Conservation (phyloP, 2,797 vertebrate genomes). For the Tragelaphus eurycerus region DNA sequence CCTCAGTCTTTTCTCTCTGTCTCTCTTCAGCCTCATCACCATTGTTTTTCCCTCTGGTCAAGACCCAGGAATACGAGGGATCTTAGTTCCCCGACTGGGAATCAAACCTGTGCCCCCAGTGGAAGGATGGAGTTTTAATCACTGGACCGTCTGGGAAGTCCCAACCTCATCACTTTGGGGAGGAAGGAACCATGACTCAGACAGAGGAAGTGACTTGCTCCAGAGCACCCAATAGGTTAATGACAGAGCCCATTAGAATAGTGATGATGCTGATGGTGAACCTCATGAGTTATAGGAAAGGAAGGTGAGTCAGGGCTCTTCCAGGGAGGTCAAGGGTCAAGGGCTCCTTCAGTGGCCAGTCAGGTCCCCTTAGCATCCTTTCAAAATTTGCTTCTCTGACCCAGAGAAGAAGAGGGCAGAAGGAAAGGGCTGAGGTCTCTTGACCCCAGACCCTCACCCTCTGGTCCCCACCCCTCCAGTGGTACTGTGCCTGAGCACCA, state of each 20-base stretch:
- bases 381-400: background rate
- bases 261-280: background rate
- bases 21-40: background rate
- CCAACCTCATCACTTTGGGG: background rate
- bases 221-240: background rate
- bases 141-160: background rate
- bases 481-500: no score
- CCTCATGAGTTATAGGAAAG: accelerated
- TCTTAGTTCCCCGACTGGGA: background rate
- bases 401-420: background rate
- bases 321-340: background rate
- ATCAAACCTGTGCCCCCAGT: background rate
- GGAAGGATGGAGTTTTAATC: background rate
- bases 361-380: background rate
- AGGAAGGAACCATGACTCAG: background rate
- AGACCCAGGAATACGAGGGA: background rate
- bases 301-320: background rate
- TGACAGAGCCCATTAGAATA: background rate
- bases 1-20: background rate
- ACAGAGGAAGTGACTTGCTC: background rate
- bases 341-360: background rate
- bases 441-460: no score
- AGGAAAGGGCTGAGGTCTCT: background rate
- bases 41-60: background rate
- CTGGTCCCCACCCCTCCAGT: background rate